Percentiles rank a stretch among this genome's conserved stretches.
Conservation (phyloP, 2,888 invertebrate genomes). For the Hymenopus coronatus region DNA sequence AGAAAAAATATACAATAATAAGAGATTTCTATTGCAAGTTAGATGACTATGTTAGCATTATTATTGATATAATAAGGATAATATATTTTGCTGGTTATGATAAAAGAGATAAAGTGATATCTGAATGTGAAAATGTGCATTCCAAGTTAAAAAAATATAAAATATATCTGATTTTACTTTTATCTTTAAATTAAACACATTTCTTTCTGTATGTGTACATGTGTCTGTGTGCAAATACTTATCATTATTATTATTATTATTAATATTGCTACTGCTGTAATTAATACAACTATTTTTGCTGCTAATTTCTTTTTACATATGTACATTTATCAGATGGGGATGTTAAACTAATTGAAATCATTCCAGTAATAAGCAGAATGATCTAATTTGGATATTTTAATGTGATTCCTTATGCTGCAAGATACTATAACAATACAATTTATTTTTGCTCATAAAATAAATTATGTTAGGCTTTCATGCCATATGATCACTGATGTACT, state of each 20-base stretch:
- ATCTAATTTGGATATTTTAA: neutral
- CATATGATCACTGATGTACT: neutral
- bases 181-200: neutral
- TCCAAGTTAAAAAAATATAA: neutral
- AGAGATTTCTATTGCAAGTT: conserved; percentile 23
- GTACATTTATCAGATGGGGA: neutral
- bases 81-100: conserved; percentile 17
- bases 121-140: neutral
- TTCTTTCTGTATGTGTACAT: neutral
- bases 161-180: neutral
- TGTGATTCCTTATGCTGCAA: neutral
- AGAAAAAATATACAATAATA: neutral
- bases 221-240: neutral
- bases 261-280: neutral
- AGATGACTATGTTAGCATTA: conserved; percentile 24
- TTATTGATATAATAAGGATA: conserved; percentile 5
- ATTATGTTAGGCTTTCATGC: neutral
- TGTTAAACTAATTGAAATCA: neutral
- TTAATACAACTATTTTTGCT: neutral
- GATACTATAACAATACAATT: neutral
- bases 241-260: neutral
- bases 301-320: neutral
- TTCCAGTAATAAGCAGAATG: neutral
- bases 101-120: neutral
- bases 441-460: neutral